Percentiles rank a stretch among this genome's conserved stretches.
phyloP scores from a whole-genome alignment of 2,888 invertebrate species.

The Apotomis betuletana region DNA sequence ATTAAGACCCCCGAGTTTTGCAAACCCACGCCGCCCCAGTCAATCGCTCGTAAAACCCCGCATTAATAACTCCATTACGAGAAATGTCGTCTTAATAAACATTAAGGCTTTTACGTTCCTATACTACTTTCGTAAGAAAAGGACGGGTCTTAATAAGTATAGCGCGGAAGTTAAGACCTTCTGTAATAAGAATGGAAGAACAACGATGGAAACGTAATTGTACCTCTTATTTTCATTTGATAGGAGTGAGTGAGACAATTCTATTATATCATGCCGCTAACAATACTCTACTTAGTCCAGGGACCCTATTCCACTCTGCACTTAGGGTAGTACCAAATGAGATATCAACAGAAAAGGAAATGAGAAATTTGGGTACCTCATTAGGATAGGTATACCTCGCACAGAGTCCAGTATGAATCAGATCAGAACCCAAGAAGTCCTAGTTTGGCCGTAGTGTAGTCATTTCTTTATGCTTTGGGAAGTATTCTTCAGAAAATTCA shows the following conservation, averaged over 20 bases:
- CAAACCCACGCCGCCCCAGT: constrained; percentile 25
- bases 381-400: too few species aligned
- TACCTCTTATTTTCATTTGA: constrained; percentile 19
- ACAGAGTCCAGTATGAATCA: too few species aligned
- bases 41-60: constrained; percentile 48
- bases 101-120: constrained; percentile 49
- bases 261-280: neutral
- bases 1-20: neutral
- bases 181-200: neutral
- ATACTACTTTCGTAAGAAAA: neutral
- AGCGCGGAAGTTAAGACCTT: neutral
- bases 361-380: too few species aligned
- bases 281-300: neutral
- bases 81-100: constrained; percentile 53
- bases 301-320: too few species aligned
- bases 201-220: constrained; percentile 18
- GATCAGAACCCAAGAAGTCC: too few species aligned
- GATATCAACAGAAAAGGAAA: too few species aligned
- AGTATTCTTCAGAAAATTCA: too few species aligned
- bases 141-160: neutral
- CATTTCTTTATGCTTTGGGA: too few species aligned
- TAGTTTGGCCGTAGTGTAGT: too few species aligned
- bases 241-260: constrained; percentile 1
- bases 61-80: constrained; percentile 56
- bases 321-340: too few species aligned